These are phyloP conservation scores for Drosophila percnosoma DNA, from an alignment of 2,888 invertebrate genomes.

Conservation along the genomic window DNA sequence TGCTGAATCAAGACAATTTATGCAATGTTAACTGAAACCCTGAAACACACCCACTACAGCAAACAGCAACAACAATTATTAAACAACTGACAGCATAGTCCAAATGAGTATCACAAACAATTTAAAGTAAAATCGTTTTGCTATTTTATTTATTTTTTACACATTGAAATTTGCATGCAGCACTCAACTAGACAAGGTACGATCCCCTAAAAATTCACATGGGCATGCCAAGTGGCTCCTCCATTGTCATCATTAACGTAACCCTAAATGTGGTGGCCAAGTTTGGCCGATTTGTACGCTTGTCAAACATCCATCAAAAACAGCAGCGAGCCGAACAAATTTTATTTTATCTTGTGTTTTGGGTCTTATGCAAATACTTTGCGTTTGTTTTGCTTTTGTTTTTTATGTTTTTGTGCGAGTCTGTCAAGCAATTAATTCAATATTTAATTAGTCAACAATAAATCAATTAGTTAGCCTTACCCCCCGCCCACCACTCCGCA, in stretches of 20 bases:
- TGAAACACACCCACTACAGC: conserved; percentile 71
- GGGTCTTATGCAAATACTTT: conserved; percentile 69
- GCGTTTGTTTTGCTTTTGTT: conserved; percentile 43
- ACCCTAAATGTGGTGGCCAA: conserved; percentile 45
- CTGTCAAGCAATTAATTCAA: conserved; percentile 73
- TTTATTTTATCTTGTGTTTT: conserved; percentile 27
- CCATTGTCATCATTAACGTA: conserved; percentile 42
- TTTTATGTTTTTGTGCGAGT: conserved; percentile 17
- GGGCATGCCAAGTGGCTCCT: conserved; percentile 27
- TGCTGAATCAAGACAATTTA: conserved; percentile 52
- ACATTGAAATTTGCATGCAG: conserved; percentile 58
- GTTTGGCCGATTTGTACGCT: conserved; percentile 50
- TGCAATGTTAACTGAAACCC: conserved; percentile 58
- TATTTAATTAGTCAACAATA: conserved; percentile 79
- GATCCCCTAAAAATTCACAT: conserved; percentile 41
- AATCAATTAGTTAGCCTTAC: conserved; percentile 72
- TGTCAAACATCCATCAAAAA: conserved; percentile 70
- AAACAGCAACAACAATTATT: conserved; percentile 19
- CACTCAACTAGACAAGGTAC: conserved; percentile 58
- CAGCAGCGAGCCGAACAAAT: conserved; percentile 50
- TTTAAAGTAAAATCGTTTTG: conserved; percentile 53
- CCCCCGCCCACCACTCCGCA: neutral
- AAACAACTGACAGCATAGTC: conserved; percentile 26
- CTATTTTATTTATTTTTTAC: conserved; percentile 30
- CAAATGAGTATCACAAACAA: conserved; percentile 73